Base-by-base conservation (phyloP, 2,797 vertebrate genomes). In the Bryconaethiops microstoma region DNA sequence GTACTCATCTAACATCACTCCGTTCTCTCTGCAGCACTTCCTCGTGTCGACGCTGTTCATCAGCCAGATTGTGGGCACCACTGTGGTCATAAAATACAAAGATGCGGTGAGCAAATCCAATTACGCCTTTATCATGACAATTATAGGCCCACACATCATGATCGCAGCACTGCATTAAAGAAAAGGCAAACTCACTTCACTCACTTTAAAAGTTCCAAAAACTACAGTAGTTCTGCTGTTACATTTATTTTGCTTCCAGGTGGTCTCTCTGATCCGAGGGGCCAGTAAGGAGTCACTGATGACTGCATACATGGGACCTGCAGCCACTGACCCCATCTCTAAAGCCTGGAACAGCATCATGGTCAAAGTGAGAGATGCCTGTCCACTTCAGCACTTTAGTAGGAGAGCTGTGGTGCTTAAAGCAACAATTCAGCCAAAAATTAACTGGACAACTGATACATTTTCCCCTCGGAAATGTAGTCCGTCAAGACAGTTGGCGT, bases 11-110 rank as follows among this genome's bases (percentile, higher is more conserved):
- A 0, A 52, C 70, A 52, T 50, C 35, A 40, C 29, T 25, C 40
- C 48, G 74, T 55, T 85, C 77, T 83, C 55, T 25, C 45, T 78
- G 10, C 65, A 91, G 90, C 89, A 90, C 76, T 91, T 91, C 79
- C 73, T 89, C 3, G 76, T 89, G 63, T 77, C 88, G 48, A 60
- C 87, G 68, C 77, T 91, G 57, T 91, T 90, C 78, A 71, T 87
- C n/a, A 87, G 77, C 1, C 87, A 89, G 78, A 65, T 89, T 29
- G 79, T 76, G 0, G 81, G 85, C 19, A 87, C 85, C 39, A 80
- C 87, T 1, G 45, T 75, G 40, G 64, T 25, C 60, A 14, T 79
- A 40, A 1, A 39, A 3, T 65, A 65, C 35, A 65, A 40, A 40
- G 63, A 19, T 65, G 35, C 19, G 16, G 63, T 40, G 63, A 65